These are phyloP conservation scores for Drosophila pandora DNA, from an alignment of 1,140 invertebrate genomes.

Conservation along the genomic window DNA sequence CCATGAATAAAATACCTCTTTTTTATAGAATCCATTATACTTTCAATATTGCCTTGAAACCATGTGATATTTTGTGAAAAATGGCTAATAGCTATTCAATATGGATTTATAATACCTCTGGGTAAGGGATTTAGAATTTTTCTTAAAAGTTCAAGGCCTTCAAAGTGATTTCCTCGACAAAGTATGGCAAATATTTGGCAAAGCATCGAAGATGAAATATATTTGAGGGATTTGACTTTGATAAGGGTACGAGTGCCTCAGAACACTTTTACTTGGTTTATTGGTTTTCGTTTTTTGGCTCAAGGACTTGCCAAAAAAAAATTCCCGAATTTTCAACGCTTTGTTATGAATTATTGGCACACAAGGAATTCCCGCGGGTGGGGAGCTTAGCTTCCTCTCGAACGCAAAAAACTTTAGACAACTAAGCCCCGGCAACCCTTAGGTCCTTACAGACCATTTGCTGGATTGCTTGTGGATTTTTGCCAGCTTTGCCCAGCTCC, in stretches of 20 bases:
- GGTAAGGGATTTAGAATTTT: background rate
- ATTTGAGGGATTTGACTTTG: conserved; percentile 63
- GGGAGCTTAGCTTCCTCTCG: conserved; percentile 21
- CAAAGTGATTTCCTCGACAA: conserved; percentile 1
- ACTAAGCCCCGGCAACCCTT: conserved; percentile 27
- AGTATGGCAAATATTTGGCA: conserved; percentile 28
- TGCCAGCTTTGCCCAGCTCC: background rate
- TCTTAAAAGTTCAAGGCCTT: conserved; percentile 3
- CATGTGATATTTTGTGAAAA: too few species aligned
- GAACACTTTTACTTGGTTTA: conserved; percentile 50
- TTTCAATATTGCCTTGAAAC: too few species aligned
- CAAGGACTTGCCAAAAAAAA: conserved; percentile 23
- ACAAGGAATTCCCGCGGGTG: conserved; percentile 15
- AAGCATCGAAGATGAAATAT: conserved; percentile 40
- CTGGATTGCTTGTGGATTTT: conserved; percentile 55
- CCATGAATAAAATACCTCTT: too few species aligned
- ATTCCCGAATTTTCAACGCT: conserved; percentile 41
- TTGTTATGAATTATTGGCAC: conserved; percentile 75
- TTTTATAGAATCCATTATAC: too few species aligned
- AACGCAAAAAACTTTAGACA: conserved; percentile 46
- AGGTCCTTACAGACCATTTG: conserved; percentile 66
- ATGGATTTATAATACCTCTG: background rate
- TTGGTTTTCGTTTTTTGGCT: conserved; percentile 50
- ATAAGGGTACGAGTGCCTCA: conserved; percentile 66
- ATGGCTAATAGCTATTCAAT: background rate